Evolutionary conservation across 2,113 vertebrate species (phyloP).

Genomic region (Chamaea fasciata): DNA sequence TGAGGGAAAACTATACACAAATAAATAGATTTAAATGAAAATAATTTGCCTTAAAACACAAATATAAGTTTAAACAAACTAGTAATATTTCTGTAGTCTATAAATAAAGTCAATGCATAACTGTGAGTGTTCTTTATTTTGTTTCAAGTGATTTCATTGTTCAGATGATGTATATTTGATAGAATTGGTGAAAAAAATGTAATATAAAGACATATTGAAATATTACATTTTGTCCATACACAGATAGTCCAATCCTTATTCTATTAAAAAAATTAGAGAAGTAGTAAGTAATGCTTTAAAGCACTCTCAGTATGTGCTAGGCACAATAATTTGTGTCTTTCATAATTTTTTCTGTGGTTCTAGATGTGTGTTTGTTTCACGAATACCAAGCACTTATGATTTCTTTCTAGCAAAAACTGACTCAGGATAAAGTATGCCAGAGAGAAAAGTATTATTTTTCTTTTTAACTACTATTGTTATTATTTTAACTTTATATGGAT

Average conservation of each 20-base stretch:
- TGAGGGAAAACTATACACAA: neutral
- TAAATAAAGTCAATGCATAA: neutral
- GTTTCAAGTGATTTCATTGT: neutral
- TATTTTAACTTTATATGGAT: neutral
- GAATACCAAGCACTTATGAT: fast-evolving
- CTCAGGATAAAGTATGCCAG: neutral
- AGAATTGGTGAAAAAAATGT: neutral
- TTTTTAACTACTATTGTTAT: neutral
- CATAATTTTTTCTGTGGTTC: neutral
- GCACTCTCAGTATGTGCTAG: neutral
- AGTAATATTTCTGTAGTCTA: neutral
- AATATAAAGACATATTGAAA: neutral
- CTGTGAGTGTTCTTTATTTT: neutral
- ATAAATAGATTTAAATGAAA: neutral
- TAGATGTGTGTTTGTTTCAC: neutral
- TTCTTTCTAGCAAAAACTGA: neutral
- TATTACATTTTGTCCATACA: neutral
- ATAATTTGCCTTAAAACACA: neutral
- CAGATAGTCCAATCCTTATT: neutral
- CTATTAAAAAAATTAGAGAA: neutral
- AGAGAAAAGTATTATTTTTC: neutral
- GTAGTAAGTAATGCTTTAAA: neutral
- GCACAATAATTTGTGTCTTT: neutral
- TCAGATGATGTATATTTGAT: neutral
- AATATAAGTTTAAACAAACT: neutral